Base-by-base conservation (phyloP, 2,888 invertebrate genomes). In the Sarcophaga caerulescens region DNA sequence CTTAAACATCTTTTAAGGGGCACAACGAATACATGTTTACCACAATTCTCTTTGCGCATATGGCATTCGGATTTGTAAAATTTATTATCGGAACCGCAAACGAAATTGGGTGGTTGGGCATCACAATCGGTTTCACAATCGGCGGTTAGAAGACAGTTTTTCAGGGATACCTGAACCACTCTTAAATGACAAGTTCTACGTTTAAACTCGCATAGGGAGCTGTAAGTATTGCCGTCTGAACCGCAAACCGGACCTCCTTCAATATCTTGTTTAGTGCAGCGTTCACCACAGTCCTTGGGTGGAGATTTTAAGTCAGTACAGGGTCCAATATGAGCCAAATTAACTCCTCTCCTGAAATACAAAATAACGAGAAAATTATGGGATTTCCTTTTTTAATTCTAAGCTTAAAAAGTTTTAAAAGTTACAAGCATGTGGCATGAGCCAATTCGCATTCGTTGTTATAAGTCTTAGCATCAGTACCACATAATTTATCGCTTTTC, bases 41-140 rank as follows among this genome's bases (percentile, higher is more conserved):
- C 98, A 93, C 98, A 98, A 92, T 98, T 98, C 91, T 96, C 96
- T 92, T 96, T 95, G 93, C 96, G 97, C 98, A 98, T 98, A 92
- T 97, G 96, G 91, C 98, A 98, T 93, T 97, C 97, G 92, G 96
- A 97, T 90, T 96, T 95, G 93, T 98, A 98, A 92, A 98, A 96
- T 91, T 97, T 96, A 93, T 97, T 97, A 93, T 98, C 98, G 11
- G 97, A 97, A 57, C 97, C 97, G 92, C 98, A 98, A 74, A 98
- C 97, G 91, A 97, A 97, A 88, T 94, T 93, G 87, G 96, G 96
- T 75, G 95, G 94, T 90, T 96, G 96, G 10, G 90, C 91, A 89
- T 92, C 93, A 83, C 93, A 93, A 89, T 95, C 94, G 8, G 94
- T 93, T 90, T 96, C 95, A 93, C 98, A 98, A 59, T 96, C 95